Conservation (phyloP, 2,888 invertebrate species). For the Asteroscopus sphinx region DNA sequence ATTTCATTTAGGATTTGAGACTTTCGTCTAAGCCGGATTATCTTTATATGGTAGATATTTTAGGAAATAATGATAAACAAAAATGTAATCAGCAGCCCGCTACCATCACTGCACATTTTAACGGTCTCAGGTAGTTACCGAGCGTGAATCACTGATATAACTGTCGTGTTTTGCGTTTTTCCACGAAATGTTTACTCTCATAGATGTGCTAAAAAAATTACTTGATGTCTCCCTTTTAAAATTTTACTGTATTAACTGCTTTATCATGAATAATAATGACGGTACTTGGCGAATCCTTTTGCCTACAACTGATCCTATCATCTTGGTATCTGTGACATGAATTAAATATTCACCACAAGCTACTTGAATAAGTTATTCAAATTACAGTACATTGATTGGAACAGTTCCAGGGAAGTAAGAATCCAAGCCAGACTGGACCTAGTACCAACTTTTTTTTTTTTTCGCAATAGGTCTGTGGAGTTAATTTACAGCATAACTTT, state of each 20-base stretch:
- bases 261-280: conserved; percentile 31
- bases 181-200: conserved; percentile 79
- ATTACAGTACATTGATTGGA: conserved; percentile 37
- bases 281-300: conserved; percentile 34
- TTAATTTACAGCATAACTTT: conserved; percentile 13
- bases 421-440: conserved; percentile 8
- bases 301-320: conserved; percentile 47
- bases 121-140: conserved; percentile 80
- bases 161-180: conserved; percentile 83
- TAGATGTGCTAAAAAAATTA: conserved; percentile 75
- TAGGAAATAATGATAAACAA: conserved; percentile 35
- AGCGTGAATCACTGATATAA: conserved; percentile 85
- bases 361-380: conserved; percentile 46
- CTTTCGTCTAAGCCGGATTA: not conserved
- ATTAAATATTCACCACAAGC: conserved; percentile 52
- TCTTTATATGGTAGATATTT: conserved; percentile 6
- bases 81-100: conserved; percentile 50
- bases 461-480: conserved; percentile 4
- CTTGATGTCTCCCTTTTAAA: conserved; percentile 53
- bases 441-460: conserved; percentile 16
- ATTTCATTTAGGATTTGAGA: not conserved
- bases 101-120: conserved; percentile 70
- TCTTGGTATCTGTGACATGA: conserved; percentile 53
- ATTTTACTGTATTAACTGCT: conserved; percentile 31
- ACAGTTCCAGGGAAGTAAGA: conserved; percentile 34